phyloP scores from a whole-genome alignment of 2,113 vertebrate genomes.

The Onychorhynchus coronatus region DNA sequence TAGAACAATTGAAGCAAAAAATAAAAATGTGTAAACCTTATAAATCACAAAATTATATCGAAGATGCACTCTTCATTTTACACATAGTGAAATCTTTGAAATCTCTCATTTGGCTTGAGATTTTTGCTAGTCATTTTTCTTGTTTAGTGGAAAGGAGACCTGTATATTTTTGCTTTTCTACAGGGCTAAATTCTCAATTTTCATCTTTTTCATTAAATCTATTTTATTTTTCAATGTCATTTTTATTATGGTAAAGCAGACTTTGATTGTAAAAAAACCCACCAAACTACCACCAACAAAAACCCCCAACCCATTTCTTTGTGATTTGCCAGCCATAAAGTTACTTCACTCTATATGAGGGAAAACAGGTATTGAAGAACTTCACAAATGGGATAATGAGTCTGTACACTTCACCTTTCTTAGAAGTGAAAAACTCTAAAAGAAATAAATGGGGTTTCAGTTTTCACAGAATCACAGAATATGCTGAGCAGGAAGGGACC shows the following conservation, averaged over 20 bases:
- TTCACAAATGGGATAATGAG: not conserved
- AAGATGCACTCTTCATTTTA: not conserved
- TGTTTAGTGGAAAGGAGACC: not conserved
- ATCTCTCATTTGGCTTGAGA: not conserved
- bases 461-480: not conserved
- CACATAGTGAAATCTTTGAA: not conserved
- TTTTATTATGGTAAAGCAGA: not conserved
- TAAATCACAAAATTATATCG: not conserved
- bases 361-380: not conserved
- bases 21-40: not conserved
- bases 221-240: not conserved
- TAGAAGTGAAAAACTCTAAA: not conserved
- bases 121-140: not conserved
- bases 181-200: not conserved
- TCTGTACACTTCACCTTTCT: not conserved
- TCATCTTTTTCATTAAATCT: not conserved
- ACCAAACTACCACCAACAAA: not conserved
- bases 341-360: not conserved
- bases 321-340: not conserved
- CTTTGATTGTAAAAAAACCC: rapidly evolving
- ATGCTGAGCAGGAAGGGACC: not conserved
- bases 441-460: not conserved
- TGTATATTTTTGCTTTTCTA: not conserved
- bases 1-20: not conserved
- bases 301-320: rapidly evolving